Conservation (phyloP, 2,113 vertebrate species). For the Percopsis transmontana region DNA sequence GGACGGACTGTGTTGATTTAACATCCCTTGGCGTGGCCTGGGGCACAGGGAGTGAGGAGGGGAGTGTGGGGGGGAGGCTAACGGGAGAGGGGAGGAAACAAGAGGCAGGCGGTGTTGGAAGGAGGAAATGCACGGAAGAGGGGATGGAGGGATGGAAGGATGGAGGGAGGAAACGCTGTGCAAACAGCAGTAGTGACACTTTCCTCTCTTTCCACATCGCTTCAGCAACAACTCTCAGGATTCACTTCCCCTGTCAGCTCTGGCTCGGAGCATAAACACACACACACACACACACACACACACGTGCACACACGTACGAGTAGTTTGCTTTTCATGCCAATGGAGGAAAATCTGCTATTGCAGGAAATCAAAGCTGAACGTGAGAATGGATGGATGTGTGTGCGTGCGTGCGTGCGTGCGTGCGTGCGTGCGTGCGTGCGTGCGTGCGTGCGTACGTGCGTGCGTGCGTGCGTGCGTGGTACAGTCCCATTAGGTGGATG, state of each 20-base stretch:
- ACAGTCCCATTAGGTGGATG: slow-evolving; percentile 68
- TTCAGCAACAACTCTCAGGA: slow-evolving; percentile 29
- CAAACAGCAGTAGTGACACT: slow-evolving; percentile 45
- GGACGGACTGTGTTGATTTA: slow-evolving; percentile 54
- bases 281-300: not conserved
- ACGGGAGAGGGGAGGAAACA: slow-evolving; percentile 47
- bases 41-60: slow-evolving; percentile 22
- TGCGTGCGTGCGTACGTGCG: slow-evolving; percentile 6
- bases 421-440: slow-evolving; percentile 15
- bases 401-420: not conserved
- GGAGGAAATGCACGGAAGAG: slow-evolving; percentile 44
- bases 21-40: slow-evolving; percentile 48
- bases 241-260: slow-evolving; percentile 31
- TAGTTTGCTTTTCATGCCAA: not conserved
- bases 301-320: slow-evolving; percentile 5
- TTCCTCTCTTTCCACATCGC: slow-evolving; percentile 31
- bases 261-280: too few relatives aligned
- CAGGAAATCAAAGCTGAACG: slow-evolving; percentile 16
- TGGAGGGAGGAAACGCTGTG: slow-evolving; percentile 35
- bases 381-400: not conserved
- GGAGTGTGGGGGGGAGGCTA: not conserved
- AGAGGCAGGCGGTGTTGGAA: slow-evolving; percentile 40
- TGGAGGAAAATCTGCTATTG: not conserved
- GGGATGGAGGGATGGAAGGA: slow-evolving; percentile 2
- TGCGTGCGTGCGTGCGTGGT: slow-evolving; percentile 28